Percentiles rank a stretch among this genome's conserved stretches.
Conservation (phyloP, 2,113 vertebrate genomes). For the Heterotilapia buettikoferi region DNA sequence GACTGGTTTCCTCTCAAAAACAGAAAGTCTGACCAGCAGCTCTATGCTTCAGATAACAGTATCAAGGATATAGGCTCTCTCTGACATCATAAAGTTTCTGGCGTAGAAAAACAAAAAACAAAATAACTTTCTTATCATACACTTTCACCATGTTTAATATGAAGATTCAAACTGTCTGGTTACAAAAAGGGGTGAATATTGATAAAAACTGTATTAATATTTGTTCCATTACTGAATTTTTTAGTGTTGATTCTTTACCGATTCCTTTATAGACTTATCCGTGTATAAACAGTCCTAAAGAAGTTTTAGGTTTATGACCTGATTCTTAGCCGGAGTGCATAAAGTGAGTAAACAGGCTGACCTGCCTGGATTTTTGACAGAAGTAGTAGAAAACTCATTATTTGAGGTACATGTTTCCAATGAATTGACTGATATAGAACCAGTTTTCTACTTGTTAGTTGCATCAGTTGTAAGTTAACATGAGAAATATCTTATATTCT, state of each 20-base stretch:
- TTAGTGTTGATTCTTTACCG: fast-evolving
- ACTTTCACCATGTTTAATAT: neutral
- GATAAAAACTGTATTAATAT: neutral
- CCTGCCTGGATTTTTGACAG: neutral
- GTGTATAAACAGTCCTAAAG: fast-evolving
- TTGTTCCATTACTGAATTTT: neutral
- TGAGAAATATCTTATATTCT: neutral
- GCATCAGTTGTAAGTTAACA: neutral
- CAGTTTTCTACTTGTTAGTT: neutral
- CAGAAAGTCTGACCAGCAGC: neutral
- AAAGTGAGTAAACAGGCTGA: neutral
- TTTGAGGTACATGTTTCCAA: fast-evolving
- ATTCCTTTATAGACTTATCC: neutral
- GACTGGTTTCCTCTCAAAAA: neutral
- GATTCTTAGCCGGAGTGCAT: neutral
- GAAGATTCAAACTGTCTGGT: fast-evolving
- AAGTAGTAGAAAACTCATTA: fast-evolving
- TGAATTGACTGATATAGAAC: neutral
- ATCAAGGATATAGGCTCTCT: neutral
- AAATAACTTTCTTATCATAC: neutral
- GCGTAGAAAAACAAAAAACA: neutral
- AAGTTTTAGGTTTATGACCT: fast-evolving
- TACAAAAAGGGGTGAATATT: fast-evolving
- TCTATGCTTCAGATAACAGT: neutral
- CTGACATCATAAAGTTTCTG: neutral